Percentiles rank a stretch among this genome's conserved stretches.
Evolutionary conservation across 37 sponge, comb jelly and placozoan species (phyloP).

Genomic region (Chondrosia reniformis): DNA sequence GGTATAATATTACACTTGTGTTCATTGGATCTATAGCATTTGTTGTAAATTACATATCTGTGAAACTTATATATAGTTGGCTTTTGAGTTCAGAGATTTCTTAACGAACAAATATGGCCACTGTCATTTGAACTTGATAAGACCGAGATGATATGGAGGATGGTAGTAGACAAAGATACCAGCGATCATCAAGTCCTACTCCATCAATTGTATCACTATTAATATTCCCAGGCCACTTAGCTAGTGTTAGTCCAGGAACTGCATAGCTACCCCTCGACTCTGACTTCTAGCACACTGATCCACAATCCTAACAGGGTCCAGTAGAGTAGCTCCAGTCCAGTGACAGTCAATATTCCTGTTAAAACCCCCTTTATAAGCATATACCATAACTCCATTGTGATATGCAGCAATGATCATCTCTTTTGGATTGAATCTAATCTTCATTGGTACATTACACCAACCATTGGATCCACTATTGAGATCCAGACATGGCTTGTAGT

Average conservation of each 20-base stretch:
- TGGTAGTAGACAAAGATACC: conserved; percentile 2
- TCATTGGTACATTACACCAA: conserved; percentile 14
- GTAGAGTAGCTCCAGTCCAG: conserved; percentile 28
- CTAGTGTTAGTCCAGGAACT: conserved; percentile 16
- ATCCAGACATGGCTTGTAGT: conserved; percentile 1
- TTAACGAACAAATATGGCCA: background rate
- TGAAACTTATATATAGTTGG: no score
- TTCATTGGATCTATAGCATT: no score
- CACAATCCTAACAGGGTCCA: conserved; percentile 13
- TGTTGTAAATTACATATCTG: no score
- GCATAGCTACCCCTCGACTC: background rate
- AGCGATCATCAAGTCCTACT: conserved; percentile 1
- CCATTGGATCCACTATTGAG: background rate
- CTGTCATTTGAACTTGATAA: background rate
- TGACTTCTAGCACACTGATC: conserved; percentile 5
- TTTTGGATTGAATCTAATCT: conserved; percentile 3
- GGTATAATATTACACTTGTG: no score
- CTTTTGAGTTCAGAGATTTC: no score
- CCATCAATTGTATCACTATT: background rate
- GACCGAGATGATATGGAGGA: background rate
- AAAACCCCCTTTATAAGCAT: conserved; percentile 25
- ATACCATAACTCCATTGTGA: conserved; percentile 16
- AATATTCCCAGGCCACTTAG: background rate
- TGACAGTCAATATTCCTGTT: conserved; percentile 21
- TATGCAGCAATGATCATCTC: conserved; percentile 27